A percentile compares a stretch with the other conserved stretches of the same genome.
Conservation (phyloP, 2,113 vertebrate species). For the Ictalurus punctatus region DNA sequence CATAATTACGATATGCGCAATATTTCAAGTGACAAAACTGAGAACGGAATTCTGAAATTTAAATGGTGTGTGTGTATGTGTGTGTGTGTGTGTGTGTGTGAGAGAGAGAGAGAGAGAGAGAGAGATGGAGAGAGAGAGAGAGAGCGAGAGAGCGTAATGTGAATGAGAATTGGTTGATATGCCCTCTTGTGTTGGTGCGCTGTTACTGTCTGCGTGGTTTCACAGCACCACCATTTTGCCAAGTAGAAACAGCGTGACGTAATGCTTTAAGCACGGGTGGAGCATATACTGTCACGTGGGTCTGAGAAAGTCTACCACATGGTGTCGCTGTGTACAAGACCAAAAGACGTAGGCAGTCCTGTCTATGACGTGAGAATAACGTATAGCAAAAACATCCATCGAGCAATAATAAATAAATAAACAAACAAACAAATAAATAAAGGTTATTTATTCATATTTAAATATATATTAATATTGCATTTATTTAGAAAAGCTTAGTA, state of each 20-base stretch:
- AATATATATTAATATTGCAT: not conserved
- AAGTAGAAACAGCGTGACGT: not conserved
- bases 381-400: not conserved
- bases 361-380: not conserved
- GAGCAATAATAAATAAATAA: not conserved
- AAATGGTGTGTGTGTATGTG: not conserved
- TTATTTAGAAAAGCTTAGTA: not conserved
- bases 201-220: not conserved
- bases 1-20: not conserved
- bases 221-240: not conserved
- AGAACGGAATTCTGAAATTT: not conserved
- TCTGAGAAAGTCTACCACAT: conserved; percentile 51
- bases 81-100: not conserved
- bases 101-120: no score
- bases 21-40: not conserved
- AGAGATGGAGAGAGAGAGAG: no score
- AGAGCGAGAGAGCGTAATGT: not conserved
- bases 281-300: conserved; percentile 33
- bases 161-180: not conserved
- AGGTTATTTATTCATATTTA: not conserved
- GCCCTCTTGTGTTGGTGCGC: conserved; percentile 21
- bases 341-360: not conserved
- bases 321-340: conserved; percentile 64
- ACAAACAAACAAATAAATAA: not conserved
- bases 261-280: conserved; percentile 8